These are phyloP conservation scores for Flabesymbios commensalis DNA, from an alignment of 2,888 invertebrate species.

Conservation along the genomic window DNA sequence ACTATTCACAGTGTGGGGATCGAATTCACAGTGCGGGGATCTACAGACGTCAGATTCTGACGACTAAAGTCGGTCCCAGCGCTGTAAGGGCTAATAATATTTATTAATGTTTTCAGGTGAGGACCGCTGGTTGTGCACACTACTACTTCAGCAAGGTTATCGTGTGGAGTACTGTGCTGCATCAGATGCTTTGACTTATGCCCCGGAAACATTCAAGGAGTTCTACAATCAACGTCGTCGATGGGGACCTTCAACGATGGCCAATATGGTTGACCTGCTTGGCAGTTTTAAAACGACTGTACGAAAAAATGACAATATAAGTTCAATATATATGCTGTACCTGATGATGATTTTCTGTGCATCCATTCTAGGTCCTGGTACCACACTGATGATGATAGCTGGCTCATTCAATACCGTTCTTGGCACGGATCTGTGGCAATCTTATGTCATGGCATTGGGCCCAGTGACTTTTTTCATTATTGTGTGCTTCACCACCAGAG, in stretches of 20 bases:
- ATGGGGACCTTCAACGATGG: constrained; percentile 99
- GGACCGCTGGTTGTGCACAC: constrained; percentile 98
- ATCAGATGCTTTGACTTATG: constrained; percentile 98
- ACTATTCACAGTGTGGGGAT: too few relatives aligned
- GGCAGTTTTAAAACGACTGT: constrained; percentile 31
- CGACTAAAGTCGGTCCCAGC: too few relatives aligned
- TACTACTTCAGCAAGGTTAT: constrained; percentile 93
- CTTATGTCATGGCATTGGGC: constrained; percentile 58
- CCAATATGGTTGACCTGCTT: constrained; percentile 92
- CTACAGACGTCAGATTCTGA: too few relatives aligned
- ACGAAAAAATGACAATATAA: constrained; percentile 45
- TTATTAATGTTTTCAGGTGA: constrained; percentile 71
- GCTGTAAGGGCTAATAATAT: too few relatives aligned
- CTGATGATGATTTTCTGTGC: constrained; percentile 40
- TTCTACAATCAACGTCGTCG: constrained; percentile 97
- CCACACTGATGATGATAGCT: constrained; percentile 42
- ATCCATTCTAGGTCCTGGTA: constrained; percentile 43
- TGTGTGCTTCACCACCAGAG: constrained; percentile 37
- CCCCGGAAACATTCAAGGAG: constrained; percentile 73
- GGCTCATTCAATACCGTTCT: constrained; percentile 67
- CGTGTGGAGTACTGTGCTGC: constrained; percentile 99
- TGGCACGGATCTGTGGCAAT: constrained; percentile 89
- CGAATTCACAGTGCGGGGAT: too few relatives aligned
- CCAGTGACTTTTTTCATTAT: constrained; percentile 37
- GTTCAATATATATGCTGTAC: constrained; percentile 39